Percentiles rank a stretch among this genome's conserved stretches.
phyloP scores from a whole-genome alignment of 2,797 vertebrate species.

The Parauchenoglanis punctatus region DNA sequence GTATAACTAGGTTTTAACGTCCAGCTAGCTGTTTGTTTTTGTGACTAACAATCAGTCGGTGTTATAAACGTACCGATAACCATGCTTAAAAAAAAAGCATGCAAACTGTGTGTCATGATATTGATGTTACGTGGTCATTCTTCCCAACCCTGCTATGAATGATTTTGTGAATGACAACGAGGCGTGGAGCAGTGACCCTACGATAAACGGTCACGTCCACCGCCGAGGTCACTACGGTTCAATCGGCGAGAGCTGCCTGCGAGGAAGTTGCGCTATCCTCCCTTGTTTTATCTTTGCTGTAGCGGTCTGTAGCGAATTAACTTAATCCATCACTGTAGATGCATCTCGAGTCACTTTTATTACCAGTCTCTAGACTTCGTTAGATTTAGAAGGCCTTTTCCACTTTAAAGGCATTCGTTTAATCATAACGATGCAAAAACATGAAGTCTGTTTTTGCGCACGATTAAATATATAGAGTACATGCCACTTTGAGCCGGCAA shows the following conservation, averaged over 20 bases:
- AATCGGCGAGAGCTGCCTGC: background rate
- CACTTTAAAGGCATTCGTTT: background rate
- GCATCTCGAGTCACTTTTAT: constrained; percentile 3
- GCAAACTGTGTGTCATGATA: background rate
- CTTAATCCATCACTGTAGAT: constrained; percentile 8
- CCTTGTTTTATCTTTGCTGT: background rate
- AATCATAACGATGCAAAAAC: background rate
- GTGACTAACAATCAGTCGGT: background rate
- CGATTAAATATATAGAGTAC: background rate
- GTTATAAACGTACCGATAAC: background rate
- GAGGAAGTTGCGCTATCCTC: background rate
- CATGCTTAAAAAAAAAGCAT: background rate
- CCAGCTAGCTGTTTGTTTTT: background rate
- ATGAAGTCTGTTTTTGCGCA: background rate
- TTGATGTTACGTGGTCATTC: background rate
- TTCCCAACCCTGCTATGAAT: background rate
- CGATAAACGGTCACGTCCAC: background rate
- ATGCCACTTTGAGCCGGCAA: background rate
- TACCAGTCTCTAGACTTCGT: background rate
- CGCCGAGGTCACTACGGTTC: constrained; percentile 18
- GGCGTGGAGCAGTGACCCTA: background rate
- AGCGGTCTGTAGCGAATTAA: constrained; percentile 3
- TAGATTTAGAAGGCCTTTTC: background rate
- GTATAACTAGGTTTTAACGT: background rate
- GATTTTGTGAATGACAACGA: constrained; percentile 22